A percentile compares a stretch with the other conserved stretches of the same genome.
These are phyloP conservation scores for Benthosema pterotum DNA, from an alignment of 2,797 vertebrate species.

Conservation along the genomic window DNA sequence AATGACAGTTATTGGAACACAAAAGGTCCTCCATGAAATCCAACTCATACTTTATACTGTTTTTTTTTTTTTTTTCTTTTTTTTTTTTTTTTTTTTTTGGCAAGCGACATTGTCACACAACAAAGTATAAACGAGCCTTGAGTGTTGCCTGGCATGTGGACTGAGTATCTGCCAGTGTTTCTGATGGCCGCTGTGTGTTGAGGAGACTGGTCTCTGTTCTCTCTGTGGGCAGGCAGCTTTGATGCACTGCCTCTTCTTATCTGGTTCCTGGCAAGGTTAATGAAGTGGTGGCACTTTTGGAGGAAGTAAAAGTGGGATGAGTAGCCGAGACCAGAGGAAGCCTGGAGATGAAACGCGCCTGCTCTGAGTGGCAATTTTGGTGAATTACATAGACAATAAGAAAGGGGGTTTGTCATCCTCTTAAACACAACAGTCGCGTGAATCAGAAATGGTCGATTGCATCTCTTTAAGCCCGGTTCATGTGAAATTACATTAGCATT, in stretches of 20 bases:
- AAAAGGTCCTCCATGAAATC: slow-evolving; percentile 54
- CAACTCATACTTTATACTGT: neutral
- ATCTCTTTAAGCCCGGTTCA: slow-evolving; percentile 81
- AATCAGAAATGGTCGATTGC: slow-evolving; percentile 78
- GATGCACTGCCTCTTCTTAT: slow-evolving; percentile 86
- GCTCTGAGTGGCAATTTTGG: slow-evolving; percentile 87
- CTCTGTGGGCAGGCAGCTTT: slow-evolving; percentile 81
- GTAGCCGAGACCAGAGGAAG: slow-evolving; percentile 84
- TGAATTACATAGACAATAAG: slow-evolving; percentile 87
- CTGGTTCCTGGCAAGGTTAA: slow-evolving; percentile 85
- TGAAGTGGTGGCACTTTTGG: slow-evolving; percentile 86
- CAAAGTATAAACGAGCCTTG: too few species aligned
- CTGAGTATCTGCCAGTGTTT: slow-evolving; percentile 56
- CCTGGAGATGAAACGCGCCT: slow-evolving; percentile 83
- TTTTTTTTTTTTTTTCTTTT: slow-evolving; percentile 9
- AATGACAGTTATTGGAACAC: slow-evolving; percentile 65
- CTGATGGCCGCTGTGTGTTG: slow-evolving; percentile 72
- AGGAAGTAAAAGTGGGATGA: slow-evolving; percentile 85
- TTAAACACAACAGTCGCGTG: slow-evolving; percentile 80
- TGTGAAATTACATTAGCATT: slow-evolving; percentile 85
- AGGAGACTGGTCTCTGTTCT: slow-evolving; percentile 74
- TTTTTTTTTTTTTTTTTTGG: slow-evolving; percentile 32
- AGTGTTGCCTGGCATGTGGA: slow-evolving; percentile 39
- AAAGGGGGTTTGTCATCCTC: slow-evolving; percentile 79
- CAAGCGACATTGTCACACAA: neutral